Percentiles rank a stretch among this genome's conserved stretches.
These are phyloP conservation scores for Oenanthe melanoleuca DNA, from an alignment of 2,113 vertebrate species.

Conservation along the genomic window DNA sequence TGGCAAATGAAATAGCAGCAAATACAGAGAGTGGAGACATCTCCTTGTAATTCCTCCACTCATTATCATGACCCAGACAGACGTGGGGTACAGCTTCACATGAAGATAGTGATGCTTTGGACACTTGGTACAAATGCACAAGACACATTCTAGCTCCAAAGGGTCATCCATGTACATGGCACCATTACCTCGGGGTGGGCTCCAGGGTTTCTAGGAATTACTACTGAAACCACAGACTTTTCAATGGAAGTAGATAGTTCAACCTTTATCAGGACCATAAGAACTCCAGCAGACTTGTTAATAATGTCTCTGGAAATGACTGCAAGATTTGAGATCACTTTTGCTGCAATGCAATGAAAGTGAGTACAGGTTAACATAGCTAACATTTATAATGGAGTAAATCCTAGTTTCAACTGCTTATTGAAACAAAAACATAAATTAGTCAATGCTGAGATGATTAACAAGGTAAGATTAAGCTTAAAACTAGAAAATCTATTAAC, in stretches of 20 bases:
- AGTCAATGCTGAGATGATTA: constrained; percentile 18
- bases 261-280: not conserved
- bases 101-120: accelerated
- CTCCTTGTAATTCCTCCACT: not conserved
- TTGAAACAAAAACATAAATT: constrained; percentile 1
- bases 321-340: not conserved
- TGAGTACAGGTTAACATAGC: not conserved
- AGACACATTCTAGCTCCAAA: not conserved
- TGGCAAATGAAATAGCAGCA: not conserved
- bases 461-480: not conserved
- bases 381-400: not conserved
- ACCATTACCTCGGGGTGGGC: not conserved
- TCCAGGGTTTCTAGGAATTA: not conserved
- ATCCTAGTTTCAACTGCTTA: not conserved
- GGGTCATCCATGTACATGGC: accelerated
- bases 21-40: not conserved
- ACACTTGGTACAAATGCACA: not conserved
- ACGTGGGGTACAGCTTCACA: not conserved
- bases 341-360: not conserved
- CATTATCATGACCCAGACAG: not conserved
- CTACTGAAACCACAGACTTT: not conserved
- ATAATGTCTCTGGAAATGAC: not conserved
- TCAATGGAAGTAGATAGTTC: not conserved
- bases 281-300: not conserved
- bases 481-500: constrained; percentile 30